Evolutionary conservation across 2,113 vertebrate species (phyloP).

Genomic region (Bufo gargarizans): DNA sequence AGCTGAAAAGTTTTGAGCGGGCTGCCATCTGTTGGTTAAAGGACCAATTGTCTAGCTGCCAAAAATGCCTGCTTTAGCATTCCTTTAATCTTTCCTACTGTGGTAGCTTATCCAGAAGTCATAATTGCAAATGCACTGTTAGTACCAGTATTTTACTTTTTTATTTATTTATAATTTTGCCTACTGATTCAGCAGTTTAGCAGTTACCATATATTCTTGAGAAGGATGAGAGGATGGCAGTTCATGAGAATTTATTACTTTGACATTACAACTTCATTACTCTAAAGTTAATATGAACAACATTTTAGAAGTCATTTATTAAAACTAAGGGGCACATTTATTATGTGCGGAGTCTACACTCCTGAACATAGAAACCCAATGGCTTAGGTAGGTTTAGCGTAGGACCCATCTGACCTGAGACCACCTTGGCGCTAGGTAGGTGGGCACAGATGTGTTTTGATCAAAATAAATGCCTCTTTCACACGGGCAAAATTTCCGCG

Average conservation of each 20-base stretch:
- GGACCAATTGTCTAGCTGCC: constrained; percentile 1
- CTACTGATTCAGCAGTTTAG: neutral
- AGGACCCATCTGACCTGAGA: no score
- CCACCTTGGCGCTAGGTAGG: no score
- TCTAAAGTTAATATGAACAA: neutral
- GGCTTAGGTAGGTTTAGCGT: no score
- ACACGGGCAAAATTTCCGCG: no score
- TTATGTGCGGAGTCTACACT: no score
- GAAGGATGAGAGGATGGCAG: neutral
- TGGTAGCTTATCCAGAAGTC: neutral
- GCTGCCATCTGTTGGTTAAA: constrained; percentile 38
- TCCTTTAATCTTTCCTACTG: constrained; percentile 10
- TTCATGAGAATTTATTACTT: neutral
- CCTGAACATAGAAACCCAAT: no score
- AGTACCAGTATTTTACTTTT: neutral
- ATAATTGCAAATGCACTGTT: neutral
- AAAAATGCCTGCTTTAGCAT: neutral
- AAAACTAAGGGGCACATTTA: no score
- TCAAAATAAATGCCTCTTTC: no score
- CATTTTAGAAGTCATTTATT: no score
- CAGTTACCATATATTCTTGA: neutral
- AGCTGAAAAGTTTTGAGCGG: neutral
- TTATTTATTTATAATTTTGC: neutral
- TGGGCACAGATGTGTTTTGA: no score
- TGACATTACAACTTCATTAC: neutral